These are phyloP conservation scores for Pyralis farinalis DNA, from an alignment of 2,888 invertebrate genomes.

Conservation along the genomic window DNA sequence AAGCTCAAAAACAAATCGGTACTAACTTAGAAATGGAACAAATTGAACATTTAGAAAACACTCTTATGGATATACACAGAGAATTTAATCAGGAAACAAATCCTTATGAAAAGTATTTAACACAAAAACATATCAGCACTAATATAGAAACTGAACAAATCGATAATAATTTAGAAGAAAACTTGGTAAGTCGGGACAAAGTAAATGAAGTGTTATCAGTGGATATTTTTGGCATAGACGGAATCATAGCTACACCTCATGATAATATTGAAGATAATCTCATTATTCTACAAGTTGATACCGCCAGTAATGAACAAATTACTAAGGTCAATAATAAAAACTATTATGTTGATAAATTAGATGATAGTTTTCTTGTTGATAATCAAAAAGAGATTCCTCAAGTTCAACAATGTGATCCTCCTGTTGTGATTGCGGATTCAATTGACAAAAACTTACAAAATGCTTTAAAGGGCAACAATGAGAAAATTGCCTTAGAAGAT, in stretches of 20 bases:
- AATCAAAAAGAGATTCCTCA: not conserved
- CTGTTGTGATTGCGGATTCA: conserved; percentile 11
- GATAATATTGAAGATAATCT: conserved; percentile 3
- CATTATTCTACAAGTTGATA: not conserved
- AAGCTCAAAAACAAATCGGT: too few species aligned
- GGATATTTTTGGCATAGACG: conserved; percentile 8
- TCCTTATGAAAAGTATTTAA: too few species aligned
- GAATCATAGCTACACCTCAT: conserved; percentile 1
- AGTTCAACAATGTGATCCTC: not conserved
- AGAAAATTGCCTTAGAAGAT: conserved; percentile 45
- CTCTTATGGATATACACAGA: too few species aligned
- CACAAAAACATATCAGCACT: too few species aligned
- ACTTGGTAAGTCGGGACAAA: not conserved
- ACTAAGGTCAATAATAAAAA: conserved; percentile 1
- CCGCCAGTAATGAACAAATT: not conserved
- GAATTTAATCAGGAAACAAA: too few species aligned
- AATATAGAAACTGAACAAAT: too few species aligned
- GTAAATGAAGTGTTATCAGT: conserved; percentile 2
- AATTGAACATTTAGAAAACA: too few species aligned
- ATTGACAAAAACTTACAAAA: conserved; percentile 57
- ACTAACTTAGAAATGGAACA: too few species aligned
- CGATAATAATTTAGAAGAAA: not conserved
- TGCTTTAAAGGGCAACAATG: conserved; percentile 44
- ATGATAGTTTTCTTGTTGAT: not conserved
- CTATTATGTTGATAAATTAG: conserved; percentile 3